Base-by-base conservation (phyloP, 2,113 vertebrate species). In the Thamnaconus septentrionalis region DNA sequence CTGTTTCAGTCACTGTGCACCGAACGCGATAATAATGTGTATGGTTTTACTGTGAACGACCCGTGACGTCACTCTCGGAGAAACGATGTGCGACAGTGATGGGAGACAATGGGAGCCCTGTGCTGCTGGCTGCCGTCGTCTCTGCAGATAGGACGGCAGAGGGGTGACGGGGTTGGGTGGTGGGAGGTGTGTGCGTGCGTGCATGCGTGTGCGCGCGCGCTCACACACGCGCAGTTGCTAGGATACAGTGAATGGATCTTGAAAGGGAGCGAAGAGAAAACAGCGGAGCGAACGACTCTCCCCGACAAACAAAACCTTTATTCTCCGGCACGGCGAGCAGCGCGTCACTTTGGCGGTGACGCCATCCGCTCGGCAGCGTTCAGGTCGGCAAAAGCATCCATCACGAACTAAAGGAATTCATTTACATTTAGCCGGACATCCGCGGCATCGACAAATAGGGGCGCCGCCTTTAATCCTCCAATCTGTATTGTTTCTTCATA, bases 171-270 rank as follows among this genome's bases (percentile, higher is more conserved):
- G 18, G 18, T 31, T 31, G 41, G 45, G 18, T 6, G 64, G 3
- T 75, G 76, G 18, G 18, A 31, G 18, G 18, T 31, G 18, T 31
- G 18, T 31, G 18, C 18, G 18, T 31, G 18, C 2, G 18, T 31
- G 18, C 18, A 2, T 31, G 18, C 2, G 18, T 31, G 18, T 2
- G 18, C 18, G 18, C 2, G 18, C 18, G 18, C 18, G 18, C 18
- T 31, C 18, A 31, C 18, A 31, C 18, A 31, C 18, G 18, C 18
- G 18, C 18, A 31, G 18, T 92, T 92, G 91, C 91, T 92, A 91
- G 88, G 91, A 90, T 85, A 92, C 91, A 4, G 66, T 76, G 75
- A 69, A 79, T 44, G 71, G 85, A 56, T 87, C 78, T 82, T 86
- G 66, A 84, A 84, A 86, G 82, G 63, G 60, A 82, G 69, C 41